Evolutionary conservation across 2,888 invertebrate species (phyloP), one percentile per base, ranked within the genome.

Genomic region (Octodonta nipae): DNA sequence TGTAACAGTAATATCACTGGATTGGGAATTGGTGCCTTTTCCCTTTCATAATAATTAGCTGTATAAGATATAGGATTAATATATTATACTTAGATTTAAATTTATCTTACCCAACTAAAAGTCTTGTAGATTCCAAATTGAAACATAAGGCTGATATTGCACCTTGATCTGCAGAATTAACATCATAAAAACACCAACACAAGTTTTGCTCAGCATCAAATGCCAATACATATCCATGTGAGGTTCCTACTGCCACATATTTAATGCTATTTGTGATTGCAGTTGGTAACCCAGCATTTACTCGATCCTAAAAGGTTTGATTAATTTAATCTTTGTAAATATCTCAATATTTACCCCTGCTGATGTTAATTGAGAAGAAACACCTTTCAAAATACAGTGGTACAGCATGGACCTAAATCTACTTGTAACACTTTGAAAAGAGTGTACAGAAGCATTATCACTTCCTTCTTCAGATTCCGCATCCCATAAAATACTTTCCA

Each of bases 241-340:
- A 88, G 15, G 92, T 95, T 20, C 95, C 95, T 15, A 93, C 75
- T n/a, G 85, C 85, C 40, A 92, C 73, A 60, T 81, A 75, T 33
- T 80, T 78, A 5, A 75, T 67, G 42, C 68, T 71, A 4, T 82
- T 82, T 44, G 85, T 79, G 52, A 85, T 71, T 4, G 87, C 80
- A 36, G 89, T 89, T 6, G 91, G 85, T 41, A 81, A 68, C 4
- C 93, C 93, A 33, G 89, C 85, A 61, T 84, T 79, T 10, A 89
- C 83, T 45, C 86, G 73, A 50, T 92, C 89, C 84, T 86, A 54
- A 33, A 20, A 20, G 20, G 3, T 8, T 12, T 31, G 17, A 16
- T 4, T 8, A 8, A 31, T 11, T 22, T 13, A 16, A n/a, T n/a
- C n/a, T n/a, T n/a, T n/a, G n/a, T 30, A 26, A 17, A 8, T 33